A percentile compares a stretch with the other conserved stretches of the same genome.
phyloP scores from a whole-genome alignment of 1,140 invertebrate genomes.

The Steinernema feltiae region DNA sequence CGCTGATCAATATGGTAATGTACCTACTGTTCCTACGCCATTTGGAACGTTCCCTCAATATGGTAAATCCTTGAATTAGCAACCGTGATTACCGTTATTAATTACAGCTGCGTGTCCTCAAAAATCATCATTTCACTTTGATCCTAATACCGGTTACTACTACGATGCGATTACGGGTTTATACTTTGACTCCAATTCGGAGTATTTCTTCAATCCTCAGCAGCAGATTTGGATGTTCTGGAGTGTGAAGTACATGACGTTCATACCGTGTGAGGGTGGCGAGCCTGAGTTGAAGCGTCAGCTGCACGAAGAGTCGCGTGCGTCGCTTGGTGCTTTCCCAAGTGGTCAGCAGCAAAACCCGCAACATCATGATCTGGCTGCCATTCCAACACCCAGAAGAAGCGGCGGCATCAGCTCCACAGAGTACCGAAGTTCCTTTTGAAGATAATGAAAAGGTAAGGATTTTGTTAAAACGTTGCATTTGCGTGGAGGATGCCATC shows the following conservation, averaged over 20 bases:
- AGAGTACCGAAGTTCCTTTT: too few species aligned
- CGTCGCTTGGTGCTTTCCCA: neutral
- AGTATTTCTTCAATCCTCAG: constrained; percentile 71
- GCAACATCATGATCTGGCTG: neutral
- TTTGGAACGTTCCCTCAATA: constrained; percentile 51
- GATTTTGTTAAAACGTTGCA: constrained; percentile 26
- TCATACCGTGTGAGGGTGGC: constrained; percentile 59
- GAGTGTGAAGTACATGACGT: constrained; percentile 75
- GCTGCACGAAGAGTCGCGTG: constrained; percentile 44
- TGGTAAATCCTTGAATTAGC: constrained; percentile 36
- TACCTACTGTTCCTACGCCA: constrained; percentile 44
- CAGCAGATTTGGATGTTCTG: constrained; percentile 89
- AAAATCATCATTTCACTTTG: constrained; percentile 78
- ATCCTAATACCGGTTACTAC: constrained; percentile 89
- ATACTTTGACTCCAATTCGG: constrained; percentile 69
- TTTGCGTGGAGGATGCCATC: too few species aligned
- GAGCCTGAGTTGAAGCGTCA: constrained; percentile 39
- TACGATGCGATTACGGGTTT: constrained; percentile 84
- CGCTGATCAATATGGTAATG: constrained; percentile 13
- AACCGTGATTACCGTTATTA: neutral
- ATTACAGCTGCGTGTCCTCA: neutral
- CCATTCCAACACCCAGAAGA: neutral
- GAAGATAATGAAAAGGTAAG: constrained; percentile 30
- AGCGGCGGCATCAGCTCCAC: too few species aligned
- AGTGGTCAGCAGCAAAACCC: neutral